These are phyloP conservation scores for Uropetala carovei DNA, from an alignment of 2,888 invertebrate species.

Conservation along the genomic window DNA sequence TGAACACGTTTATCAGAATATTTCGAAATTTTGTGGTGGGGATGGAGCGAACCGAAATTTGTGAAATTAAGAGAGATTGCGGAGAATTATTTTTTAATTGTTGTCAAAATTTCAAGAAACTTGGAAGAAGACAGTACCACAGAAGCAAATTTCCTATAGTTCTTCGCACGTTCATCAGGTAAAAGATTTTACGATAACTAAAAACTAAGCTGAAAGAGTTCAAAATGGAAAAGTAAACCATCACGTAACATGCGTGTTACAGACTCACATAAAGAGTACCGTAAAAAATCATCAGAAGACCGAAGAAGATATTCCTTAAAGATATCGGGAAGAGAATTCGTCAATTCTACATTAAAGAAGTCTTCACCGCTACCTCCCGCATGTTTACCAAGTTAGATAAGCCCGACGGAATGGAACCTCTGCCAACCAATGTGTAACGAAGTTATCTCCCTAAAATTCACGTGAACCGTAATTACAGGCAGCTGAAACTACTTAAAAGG, in stretches of 20 bases:
- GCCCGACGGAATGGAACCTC: background rate
- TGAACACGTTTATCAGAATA: too few relatives aligned
- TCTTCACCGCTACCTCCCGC: background rate
- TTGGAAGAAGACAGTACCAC: too few relatives aligned
- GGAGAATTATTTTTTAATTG: too few relatives aligned
- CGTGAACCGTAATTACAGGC: slow-evolving; percentile 11
- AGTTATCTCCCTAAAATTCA: background rate
- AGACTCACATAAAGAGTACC: background rate
- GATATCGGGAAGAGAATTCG: background rate
- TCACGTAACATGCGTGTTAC: background rate
- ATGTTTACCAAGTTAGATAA: slow-evolving; percentile 24
- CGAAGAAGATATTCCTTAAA: too few relatives aligned
- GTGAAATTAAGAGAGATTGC: too few relatives aligned
- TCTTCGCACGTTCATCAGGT: too few relatives aligned
- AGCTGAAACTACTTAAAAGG: slow-evolving; percentile 1
- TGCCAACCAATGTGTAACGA: background rate
- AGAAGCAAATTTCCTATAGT: too few relatives aligned
- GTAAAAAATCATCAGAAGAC: too few relatives aligned
- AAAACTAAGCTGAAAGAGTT: background rate
- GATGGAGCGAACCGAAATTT: too few relatives aligned
- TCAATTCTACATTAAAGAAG: slow-evolving; percentile 20
- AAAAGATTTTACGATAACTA: background rate
- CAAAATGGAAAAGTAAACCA: background rate
- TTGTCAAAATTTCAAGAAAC: too few relatives aligned
- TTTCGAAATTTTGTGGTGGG: too few relatives aligned